These are phyloP conservation scores for Psix sp. DNA, from an alignment of 1,140 invertebrate genomes.

Conservation along the genomic window DNA sequence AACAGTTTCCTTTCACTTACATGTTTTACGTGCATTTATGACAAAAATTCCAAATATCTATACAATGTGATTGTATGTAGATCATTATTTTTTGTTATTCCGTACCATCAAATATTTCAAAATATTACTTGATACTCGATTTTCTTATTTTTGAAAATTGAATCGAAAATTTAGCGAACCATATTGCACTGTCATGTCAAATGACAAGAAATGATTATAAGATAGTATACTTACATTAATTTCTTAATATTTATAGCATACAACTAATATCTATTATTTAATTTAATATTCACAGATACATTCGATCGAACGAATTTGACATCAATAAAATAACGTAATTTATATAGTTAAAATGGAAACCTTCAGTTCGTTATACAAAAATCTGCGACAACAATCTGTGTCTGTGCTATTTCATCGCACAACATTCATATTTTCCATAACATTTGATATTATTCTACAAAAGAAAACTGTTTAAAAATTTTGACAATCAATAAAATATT, in stretches of 20 bases:
- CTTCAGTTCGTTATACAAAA: conserved; percentile 15
- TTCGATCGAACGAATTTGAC: conserved; percentile 23
- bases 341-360: conserved; percentile 29
- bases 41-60: conserved; percentile 14
- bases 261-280: conserved; percentile 8
- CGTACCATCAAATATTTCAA: conserved; percentile 20
- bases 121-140: conserved; percentile 9
- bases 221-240: conserved; percentile 26
- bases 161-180: conserved; percentile 25
- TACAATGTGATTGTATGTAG: conserved; percentile 28
- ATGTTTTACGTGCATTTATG: conserved; percentile 22
- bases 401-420: conserved; percentile 8
- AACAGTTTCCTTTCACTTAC: conserved; percentile 18
- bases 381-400: not conserved
- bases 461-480: not conserved
- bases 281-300: conserved; percentile 11
- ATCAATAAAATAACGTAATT: conserved; percentile 14
- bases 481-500: not conserved
- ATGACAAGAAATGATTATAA: conserved; percentile 22
- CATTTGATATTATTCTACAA: conserved; percentile 1
- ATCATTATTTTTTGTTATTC: conserved; percentile 19
- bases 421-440: conserved; percentile 6
- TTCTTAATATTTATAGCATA: conserved; percentile 4
- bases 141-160: conserved; percentile 7
- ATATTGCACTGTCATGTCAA: conserved; percentile 45